Evolutionary conservation across 1,140 invertebrate species (phyloP), one percentile per base, ranked within the genome.

Genomic region (Sinonovacula constricta): DNA sequence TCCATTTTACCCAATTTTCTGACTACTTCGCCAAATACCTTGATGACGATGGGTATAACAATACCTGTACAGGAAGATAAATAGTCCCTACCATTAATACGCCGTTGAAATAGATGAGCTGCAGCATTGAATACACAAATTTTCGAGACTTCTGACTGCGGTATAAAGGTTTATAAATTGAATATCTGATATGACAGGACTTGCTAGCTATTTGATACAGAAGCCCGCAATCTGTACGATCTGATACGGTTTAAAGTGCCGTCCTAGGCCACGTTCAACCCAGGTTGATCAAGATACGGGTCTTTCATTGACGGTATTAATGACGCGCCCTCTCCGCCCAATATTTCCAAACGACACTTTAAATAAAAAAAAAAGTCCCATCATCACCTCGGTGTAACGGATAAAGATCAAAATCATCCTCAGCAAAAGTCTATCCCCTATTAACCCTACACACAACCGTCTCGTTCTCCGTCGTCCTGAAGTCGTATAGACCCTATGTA

Each of bases 81-180:
- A 76, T 76, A 67, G 57, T 49, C 31, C 14, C 31, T 31, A 31
- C 33, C 72, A 76, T 65, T 57, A 57, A 57, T 54, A 54, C 56
- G 45, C n/a, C 33, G 26, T 45, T 67, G 33, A 67, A 76, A 67
- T 76, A 24, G 36, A 36, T 31, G n/a, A 7, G 31, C 34, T 57
- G 49, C 66, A 76, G 49, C 62, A 45, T 45, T 18, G 39, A 45
- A 45, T 45, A 45, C 39, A 45, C 39, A 10, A 45, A 7, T 59
- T 62, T 7, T 15, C 33, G 72, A 66, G 67, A 67, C 28, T 31
- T 51, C 22, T 67, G 72, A 76, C 62, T 31, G 45, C 53, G 49
- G 59, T 57, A 76, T 76, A 76, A 76, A 76, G 18, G 60, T 51
- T 67, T 76, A 76, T 76, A 66, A 76, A 76, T 76, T 62, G 53